These are phyloP conservation scores for Antigone vipio DNA, from an alignment of 2,113 vertebrate species.

Conservation along the genomic window DNA sequence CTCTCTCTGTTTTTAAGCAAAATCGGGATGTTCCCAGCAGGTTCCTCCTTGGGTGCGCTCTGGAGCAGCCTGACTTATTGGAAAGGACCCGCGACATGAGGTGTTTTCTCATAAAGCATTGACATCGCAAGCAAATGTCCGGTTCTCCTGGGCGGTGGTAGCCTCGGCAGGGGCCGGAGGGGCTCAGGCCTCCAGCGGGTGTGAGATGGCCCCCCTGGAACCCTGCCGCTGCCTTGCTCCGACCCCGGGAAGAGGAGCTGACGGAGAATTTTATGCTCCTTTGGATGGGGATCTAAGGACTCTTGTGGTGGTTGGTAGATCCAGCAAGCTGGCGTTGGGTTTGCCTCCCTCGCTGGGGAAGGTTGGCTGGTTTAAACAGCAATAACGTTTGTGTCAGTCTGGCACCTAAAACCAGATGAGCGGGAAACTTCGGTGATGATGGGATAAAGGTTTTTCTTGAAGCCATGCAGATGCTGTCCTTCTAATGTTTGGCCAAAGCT, in stretches of 20 bases:
- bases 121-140: not conserved
- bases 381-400: not conserved
- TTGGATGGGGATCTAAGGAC: not conserved
- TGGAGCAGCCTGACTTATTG: accelerated
- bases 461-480: not conserved
- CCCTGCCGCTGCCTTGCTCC: accelerated
- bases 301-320: not conserved
- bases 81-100: accelerated
- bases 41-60: not conserved
- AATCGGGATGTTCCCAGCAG: not conserved
- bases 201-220: not conserved
- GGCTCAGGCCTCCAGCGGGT: no score
- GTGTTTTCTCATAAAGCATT: not conserved
- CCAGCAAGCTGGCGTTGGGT: not conserved
- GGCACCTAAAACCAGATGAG: not conserved
- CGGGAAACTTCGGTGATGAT: not conserved
- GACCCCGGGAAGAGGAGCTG: not conserved
- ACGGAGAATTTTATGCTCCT: not conserved
- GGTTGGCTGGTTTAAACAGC: not conserved
- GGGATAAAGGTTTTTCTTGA: not conserved
- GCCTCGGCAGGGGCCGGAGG: accelerated
- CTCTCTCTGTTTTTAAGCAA: not conserved
- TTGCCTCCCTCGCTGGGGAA: not conserved
- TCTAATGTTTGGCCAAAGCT: not conserved
- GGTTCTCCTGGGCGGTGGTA: not conserved